Conservation (phyloP, 2,888 invertebrate species). For the Didymodactylos carnosus region DNA sequence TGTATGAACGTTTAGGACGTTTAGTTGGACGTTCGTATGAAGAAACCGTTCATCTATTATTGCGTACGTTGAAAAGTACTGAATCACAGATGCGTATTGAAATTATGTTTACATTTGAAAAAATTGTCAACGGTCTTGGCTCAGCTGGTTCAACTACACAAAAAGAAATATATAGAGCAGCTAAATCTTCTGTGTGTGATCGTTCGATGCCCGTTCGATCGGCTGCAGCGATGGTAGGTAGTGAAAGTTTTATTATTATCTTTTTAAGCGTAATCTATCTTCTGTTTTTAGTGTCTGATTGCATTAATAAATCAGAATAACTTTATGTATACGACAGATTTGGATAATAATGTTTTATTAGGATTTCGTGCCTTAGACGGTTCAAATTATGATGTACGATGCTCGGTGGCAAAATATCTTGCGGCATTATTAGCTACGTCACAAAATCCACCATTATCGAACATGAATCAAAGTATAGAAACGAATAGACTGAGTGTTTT, state of each 20-base stretch:
- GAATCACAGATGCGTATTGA: conserved; percentile 84
- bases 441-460: not conserved
- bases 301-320: conserved; percentile 70
- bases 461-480: not conserved
- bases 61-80: conserved; percentile 69
- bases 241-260: not conserved
- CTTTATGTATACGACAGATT: conserved; percentile 57
- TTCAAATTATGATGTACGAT: conserved; percentile 71
- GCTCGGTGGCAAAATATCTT: conserved; percentile 70
- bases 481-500: no score
- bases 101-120: conserved; percentile 85
- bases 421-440: conserved; percentile 38
- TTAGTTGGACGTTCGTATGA: conserved; percentile 98
- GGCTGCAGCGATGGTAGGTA: conserved; percentile 56
- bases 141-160: conserved; percentile 56
- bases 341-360: conserved; percentile 71
- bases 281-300: conserved; percentile 49
- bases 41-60: conserved; percentile 76
- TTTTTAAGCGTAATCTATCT: conserved; percentile 1
- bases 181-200: conserved; percentile 66
- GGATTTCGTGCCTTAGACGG: conserved; percentile 77
- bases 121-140: conserved; percentile 77
- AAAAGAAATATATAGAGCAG: conserved; percentile 42
- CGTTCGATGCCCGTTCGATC: conserved; percentile 75
- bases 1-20: conserved; percentile 89